phyloP scores from a whole-genome alignment of 1,140 invertebrate species.

The Diploscapter pachys region DNA sequence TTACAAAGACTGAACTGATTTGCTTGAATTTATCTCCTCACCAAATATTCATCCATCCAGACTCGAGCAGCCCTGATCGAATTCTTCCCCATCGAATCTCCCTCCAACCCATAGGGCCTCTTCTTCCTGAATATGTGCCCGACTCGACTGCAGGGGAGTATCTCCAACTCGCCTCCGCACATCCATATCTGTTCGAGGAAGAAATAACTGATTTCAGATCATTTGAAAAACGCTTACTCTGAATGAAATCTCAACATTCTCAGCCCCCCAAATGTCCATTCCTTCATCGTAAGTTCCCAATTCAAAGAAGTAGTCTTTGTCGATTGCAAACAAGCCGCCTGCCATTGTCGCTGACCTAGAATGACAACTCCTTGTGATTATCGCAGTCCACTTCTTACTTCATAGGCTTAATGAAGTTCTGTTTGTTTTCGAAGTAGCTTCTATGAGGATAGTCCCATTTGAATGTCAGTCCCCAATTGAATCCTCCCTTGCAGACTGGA shows the following conservation, averaged over 20 bases:
- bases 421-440: slow-evolving; percentile 90
- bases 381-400: too few species aligned
- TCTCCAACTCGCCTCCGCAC: slow-evolving; percentile 87
- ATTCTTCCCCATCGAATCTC: slow-evolving; percentile 81
- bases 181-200: slow-evolving; percentile 79
- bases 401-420: slow-evolving; percentile 67
- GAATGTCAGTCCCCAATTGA: slow-evolving; percentile 83
- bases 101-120: slow-evolving; percentile 66
- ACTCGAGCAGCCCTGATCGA: slow-evolving; percentile 85
- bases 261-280: slow-evolving; percentile 69
- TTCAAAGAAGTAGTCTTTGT: slow-evolving; percentile 81
- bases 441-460: slow-evolving; percentile 58
- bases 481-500: slow-evolving; percentile 74
- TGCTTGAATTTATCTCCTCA: slow-evolving; percentile 1
- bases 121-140: slow-evolving; percentile 79
- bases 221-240: slow-evolving; percentile 62
- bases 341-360: slow-evolving; percentile 90
- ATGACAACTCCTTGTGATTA: slow-evolving; percentile 69
- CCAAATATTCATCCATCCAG: slow-evolving; percentile 81
- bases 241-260: slow-evolving; percentile 89
- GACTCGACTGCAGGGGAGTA: slow-evolving; percentile 83
- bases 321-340: slow-evolving; percentile 88
- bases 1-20: neutral
- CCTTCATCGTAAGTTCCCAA: slow-evolving; percentile 83
- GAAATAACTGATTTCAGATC: neutral